Evolutionary conservation across 2,113 vertebrate genomes (phyloP), one percentile per base, ranked within the genome.

Genomic region (Odocoileus virginianus): DNA sequence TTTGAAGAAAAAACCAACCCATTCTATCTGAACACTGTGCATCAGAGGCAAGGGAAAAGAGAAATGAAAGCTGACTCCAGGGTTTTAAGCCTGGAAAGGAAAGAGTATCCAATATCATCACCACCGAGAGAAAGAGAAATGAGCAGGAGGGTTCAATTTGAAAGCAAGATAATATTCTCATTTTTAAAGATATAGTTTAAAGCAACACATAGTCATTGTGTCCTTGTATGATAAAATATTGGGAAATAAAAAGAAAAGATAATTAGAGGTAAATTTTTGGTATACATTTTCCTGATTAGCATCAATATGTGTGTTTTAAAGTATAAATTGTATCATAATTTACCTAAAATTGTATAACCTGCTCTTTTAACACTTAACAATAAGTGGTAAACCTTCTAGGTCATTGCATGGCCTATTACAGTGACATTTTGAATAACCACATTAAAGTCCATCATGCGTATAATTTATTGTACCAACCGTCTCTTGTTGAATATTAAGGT

Each of bases 371-470:
- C 15, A 67, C 55, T 87, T 79, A 43, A 54, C 30, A 28, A 25
- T 36, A 36, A 16, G 5, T 36, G 64, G 36, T 64, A 82, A 89
- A 82, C 16, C 58, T 55, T 67, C 54, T 52, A 11, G 2, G 33
- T 43, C 67, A 36, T 28, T 79, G 43, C 36, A 30, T 23, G 43
- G 28, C 27, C 47, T n/a, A 45, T 28, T n/a, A 3, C 13, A 14
- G 33, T 45, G 36, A 10, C 28, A 7, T 81, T 94, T 64, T 45
- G 47, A 55, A 67, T 17, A 88, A 67, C 15, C 21, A 54, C 27
- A 15, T 5, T 19, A 47, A 43, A 19, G 43, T 54, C 36, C 10
- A 36, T 9, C 0, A 0, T 28, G 19, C 11, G 0, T 14, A 23
- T 76, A 40, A 52, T 78, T 93, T 78, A 47, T 15, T 28, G 33